Percentiles rank a stretch among this genome's conserved stretches.
Conservation (phyloP, 2,113 vertebrate genomes). For the Hyperopisus bebe region DNA sequence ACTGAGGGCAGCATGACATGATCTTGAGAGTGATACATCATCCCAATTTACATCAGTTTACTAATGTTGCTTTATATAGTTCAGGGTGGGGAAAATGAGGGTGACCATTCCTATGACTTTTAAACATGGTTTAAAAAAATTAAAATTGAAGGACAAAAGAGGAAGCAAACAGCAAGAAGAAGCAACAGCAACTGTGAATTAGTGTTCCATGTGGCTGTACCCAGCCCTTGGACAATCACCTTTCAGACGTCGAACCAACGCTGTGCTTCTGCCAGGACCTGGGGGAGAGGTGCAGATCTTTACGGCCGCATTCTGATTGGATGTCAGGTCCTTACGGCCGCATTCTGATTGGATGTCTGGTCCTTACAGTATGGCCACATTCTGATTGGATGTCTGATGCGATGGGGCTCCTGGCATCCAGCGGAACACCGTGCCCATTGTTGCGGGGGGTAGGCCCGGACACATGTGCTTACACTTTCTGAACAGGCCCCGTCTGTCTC, state of each 20-base stretch:
- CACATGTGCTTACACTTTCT: neutral
- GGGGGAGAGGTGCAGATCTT: too few relatives aligned
- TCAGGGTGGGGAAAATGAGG: too few relatives aligned
- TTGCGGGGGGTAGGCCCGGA: neutral
- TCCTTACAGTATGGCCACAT: neutral
- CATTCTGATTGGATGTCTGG: neutral
- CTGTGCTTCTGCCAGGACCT: neutral
- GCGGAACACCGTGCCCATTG: slow-evolving; percentile 9
- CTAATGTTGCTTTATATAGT: too few relatives aligned
- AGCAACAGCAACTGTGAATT: neutral
- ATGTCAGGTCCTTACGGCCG: too few relatives aligned
- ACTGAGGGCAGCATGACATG: too few relatives aligned
- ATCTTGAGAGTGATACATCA: too few relatives aligned
- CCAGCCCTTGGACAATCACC: neutral
- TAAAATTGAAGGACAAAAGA: neutral
- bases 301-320: neutral
- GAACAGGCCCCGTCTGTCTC: neutral
- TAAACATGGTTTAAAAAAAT: neutral
- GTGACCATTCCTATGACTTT: neutral
- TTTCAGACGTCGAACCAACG: rapidly evolving
- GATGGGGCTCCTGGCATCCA: neutral
- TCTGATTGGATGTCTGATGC: neutral
- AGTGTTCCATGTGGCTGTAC: neutral
- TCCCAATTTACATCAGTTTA: too few relatives aligned
- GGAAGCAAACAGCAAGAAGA: neutral